Evolutionary conservation across 1,140 invertebrate species (phyloP).

Genomic region (Pseudomyrmex dendroicus): DNA sequence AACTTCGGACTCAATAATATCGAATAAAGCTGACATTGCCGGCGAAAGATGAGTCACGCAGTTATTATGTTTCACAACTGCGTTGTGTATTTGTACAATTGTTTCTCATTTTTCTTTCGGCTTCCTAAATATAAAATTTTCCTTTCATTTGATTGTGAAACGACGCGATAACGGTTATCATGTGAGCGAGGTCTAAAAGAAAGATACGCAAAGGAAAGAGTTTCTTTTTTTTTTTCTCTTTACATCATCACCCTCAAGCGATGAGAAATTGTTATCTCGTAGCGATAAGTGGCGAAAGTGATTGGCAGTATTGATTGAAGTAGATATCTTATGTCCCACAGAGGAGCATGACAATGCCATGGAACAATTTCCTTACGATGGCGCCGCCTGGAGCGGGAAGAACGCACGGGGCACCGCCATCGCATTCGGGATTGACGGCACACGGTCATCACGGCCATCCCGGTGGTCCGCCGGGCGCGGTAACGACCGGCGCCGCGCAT

Average conservation of each 20-base stretch:
- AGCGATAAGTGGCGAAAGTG: constrained; percentile 18
- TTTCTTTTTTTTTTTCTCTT: too few species aligned
- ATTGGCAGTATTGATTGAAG: constrained; percentile 83
- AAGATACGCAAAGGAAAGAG: too few species aligned
- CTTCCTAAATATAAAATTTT: too few species aligned
- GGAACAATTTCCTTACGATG: constrained; percentile 81
- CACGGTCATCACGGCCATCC: constrained; percentile 76
- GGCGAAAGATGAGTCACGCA: not conserved
- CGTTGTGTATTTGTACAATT: too few species aligned
- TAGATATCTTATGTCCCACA: constrained; percentile 83
- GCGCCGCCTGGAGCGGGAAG: constrained; percentile 78
- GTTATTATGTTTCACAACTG: too few species aligned
- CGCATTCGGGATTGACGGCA: constrained; percentile 72
- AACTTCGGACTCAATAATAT: not conserved
- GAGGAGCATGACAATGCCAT: constrained; percentile 83
- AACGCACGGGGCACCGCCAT: constrained; percentile 73
- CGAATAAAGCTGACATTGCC: not conserved
- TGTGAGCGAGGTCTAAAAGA: too few species aligned
- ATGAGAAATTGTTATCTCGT: not conserved
- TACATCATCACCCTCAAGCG: too few species aligned
- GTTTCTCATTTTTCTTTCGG: too few species aligned
- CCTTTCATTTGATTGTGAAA: too few species aligned
- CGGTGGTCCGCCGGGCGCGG: constrained; percentile 68
- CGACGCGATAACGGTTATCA: too few species aligned
- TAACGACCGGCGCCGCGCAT: constrained; percentile 74